These are phyloP conservation scores for Drosophila subsilvestris DNA, from an alignment of 2,888 invertebrate genomes.

Conservation along the genomic window DNA sequence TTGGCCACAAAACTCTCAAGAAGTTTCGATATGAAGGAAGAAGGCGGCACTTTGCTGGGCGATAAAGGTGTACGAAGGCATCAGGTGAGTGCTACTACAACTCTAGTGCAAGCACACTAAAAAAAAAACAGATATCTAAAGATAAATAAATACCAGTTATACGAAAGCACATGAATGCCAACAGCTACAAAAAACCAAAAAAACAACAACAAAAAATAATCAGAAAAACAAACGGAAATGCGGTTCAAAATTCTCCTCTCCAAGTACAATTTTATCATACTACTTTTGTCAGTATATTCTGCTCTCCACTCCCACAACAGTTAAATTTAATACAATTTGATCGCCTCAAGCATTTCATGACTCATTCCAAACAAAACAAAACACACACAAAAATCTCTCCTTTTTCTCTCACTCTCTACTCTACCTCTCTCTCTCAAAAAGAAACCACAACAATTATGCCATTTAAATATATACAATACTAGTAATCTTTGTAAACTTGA, in stretches of 20 bases:
- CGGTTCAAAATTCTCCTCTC: conserved; percentile 28
- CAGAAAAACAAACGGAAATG: conserved; percentile 19
- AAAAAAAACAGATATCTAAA: conserved; percentile 35
- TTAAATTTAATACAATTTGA: conserved; percentile 53
- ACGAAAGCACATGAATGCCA: conserved; percentile 68
- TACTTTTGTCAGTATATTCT: conserved; percentile 26
- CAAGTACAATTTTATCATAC: conserved; percentile 8
- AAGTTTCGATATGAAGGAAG: conserved; percentile 95
- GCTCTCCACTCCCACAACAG: not conserved
- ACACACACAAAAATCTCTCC: conserved; percentile 37
- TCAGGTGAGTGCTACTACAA: conserved; percentile 83
- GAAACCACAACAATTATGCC: conserved; percentile 34
- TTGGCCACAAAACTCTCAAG: conserved; percentile 93
- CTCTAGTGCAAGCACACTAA: conserved; percentile 50
- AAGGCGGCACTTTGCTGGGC: conserved; percentile 89
- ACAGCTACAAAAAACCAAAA: conserved; percentile 40
- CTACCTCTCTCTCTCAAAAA: conserved; percentile 16
- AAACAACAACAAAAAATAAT: conserved; percentile 11
- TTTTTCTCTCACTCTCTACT: conserved; percentile 19
- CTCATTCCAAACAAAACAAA: conserved; percentile 53
- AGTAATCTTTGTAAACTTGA: conserved; percentile 48
- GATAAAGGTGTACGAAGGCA: conserved; percentile 89
- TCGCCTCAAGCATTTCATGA: conserved; percentile 57
- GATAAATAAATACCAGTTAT: conserved; percentile 39
- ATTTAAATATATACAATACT: conserved; percentile 28